A percentile compares a stretch with the other conserved stretches of the same genome.
Evolutionary conservation across 2,113 vertebrate genomes (phyloP).

Genomic region (Panthera leo): DNA sequence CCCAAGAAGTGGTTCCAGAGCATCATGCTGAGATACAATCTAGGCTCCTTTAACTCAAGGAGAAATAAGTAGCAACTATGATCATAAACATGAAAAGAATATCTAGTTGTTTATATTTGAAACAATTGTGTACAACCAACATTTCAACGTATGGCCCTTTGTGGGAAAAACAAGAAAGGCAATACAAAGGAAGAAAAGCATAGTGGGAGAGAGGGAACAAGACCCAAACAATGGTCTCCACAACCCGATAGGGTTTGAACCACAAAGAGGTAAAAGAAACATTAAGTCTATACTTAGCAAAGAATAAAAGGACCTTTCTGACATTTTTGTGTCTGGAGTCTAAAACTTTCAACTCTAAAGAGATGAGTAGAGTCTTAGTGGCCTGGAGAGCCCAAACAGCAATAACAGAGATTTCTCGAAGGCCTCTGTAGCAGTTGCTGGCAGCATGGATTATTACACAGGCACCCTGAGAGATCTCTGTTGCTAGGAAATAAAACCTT

Average conservation of each 20-base stretch:
- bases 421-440: background rate
- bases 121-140: background rate
- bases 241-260: background rate
- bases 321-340: background rate
- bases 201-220: background rate
- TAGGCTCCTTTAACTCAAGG: slow-evolving; percentile 1
- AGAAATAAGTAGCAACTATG: background rate
- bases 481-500: slow-evolving; percentile 15
- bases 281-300: background rate
- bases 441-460: background rate
- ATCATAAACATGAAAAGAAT: slow-evolving; percentile 4
- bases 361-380: background rate
- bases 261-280: background rate
- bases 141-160: background rate
- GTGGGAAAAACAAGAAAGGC: background rate
- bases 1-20: background rate
- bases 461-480: background rate
- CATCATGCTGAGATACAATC: background rate
- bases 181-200: background rate
- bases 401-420: background rate
- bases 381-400: background rate
- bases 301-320: background rate
- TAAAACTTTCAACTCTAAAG: background rate
- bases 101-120: background rate
- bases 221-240: background rate